phyloP scores from a whole-genome alignment of 1,140 invertebrate genomes.

The Drosophila sp. region DNA sequence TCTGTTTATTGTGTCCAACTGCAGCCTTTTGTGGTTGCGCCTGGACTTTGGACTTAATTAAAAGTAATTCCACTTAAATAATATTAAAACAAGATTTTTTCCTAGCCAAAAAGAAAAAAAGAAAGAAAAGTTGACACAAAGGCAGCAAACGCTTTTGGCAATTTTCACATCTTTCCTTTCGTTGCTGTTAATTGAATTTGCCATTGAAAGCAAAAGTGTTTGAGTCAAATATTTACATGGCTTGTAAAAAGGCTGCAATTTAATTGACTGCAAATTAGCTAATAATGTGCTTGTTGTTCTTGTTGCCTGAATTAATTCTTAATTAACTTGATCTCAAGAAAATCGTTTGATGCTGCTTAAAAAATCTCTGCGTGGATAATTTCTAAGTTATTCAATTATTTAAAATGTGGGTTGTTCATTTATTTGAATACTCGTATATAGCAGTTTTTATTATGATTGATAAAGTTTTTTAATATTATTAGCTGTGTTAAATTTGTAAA shows the following conservation, averaged over 20 bases:
- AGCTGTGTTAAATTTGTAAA: too few relatives aligned
- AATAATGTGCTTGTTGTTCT: neutral
- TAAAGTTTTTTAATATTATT: too few relatives aligned
- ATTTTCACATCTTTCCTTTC: slow-evolving; percentile 40
- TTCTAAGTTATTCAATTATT: neutral
- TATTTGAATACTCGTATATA: too few relatives aligned
- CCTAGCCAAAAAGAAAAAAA: slow-evolving; percentile 23
- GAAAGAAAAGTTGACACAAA: neutral
- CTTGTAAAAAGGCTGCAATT: slow-evolving; percentile 14
- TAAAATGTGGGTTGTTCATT: too few relatives aligned
- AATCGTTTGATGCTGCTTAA: slow-evolving; percentile 6
- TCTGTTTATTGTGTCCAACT: slow-evolving; percentile 10
- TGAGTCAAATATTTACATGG: slow-evolving; percentile 42
- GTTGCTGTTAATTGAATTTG: slow-evolving; percentile 47
- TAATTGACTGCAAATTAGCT: slow-evolving; percentile 50
- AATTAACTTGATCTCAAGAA: slow-evolving; percentile 7
- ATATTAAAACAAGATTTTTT: slow-evolving; percentile 62
- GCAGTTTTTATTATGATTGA: too few relatives aligned
- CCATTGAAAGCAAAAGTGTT: slow-evolving; percentile 43
- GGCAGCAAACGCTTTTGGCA: slow-evolving; percentile 55
- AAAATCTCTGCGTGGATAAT: neutral
- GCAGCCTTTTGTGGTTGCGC: slow-evolving; percentile 62
- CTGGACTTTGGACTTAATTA: slow-evolving; percentile 73
- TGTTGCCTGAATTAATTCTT: slow-evolving; percentile 1
- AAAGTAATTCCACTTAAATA: slow-evolving; percentile 81